phyloP scores from a whole-genome alignment of 2,113 vertebrate species.

The Lonchura striata region DNA sequence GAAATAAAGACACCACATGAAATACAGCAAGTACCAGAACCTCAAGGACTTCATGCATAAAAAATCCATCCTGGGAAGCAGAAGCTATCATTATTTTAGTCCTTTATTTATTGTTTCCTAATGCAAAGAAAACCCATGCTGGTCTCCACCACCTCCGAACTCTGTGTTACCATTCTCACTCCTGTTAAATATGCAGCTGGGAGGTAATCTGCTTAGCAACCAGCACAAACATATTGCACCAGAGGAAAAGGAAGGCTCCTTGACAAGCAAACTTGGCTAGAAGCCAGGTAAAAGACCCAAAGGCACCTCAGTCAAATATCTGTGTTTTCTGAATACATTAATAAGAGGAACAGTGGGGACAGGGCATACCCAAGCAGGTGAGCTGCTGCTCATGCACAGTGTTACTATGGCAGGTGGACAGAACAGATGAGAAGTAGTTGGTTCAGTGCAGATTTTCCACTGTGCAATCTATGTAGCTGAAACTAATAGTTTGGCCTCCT shows the following conservation, averaged over 20 bases:
- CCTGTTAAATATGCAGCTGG: slow-evolving; percentile 34
- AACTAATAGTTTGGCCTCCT: background rate
- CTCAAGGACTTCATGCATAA: slow-evolving; percentile 2
- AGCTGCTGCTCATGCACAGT: background rate
- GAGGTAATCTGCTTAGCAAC: slow-evolving; percentile 63
- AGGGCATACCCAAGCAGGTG: background rate
- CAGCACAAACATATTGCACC: slow-evolving; percentile 45
- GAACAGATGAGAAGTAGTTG: background rate
- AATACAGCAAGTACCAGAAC: slow-evolving; percentile 64
- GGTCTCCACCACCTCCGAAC: background rate
- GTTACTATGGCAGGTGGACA: background rate
- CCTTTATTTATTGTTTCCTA: background rate
- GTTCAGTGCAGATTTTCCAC: background rate
- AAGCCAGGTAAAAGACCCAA: background rate
- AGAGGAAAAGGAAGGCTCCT: slow-evolving; percentile 18
- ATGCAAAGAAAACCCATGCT: background rate
- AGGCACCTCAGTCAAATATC: background rate
- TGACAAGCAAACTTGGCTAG: background rate
- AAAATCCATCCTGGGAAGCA: background rate
- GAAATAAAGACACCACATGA: slow-evolving; percentile 54
- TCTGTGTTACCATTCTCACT: background rate
- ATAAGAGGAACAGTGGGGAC: background rate
- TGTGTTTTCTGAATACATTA: background rate
- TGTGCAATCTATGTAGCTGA: background rate
- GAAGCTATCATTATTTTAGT: slow-evolving; percentile 30